These are phyloP conservation scores for Parelbella ahira DNA, from an alignment of 2,888 invertebrate genomes.

Conservation along the genomic window DNA sequence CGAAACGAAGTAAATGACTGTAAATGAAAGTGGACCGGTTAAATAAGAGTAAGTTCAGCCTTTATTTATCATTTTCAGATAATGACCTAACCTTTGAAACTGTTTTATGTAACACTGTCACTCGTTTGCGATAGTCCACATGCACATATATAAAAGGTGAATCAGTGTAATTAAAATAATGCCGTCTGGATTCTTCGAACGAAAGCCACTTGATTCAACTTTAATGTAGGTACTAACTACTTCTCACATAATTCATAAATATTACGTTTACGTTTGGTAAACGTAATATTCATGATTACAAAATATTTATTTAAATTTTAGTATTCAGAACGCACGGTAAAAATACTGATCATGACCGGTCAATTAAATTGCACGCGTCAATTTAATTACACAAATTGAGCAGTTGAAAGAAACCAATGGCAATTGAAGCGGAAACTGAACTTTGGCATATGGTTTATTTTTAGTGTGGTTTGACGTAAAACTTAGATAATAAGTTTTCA, in stretches of 20 bases:
- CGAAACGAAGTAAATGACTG: slow-evolving; percentile 18
- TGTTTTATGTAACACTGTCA: slow-evolving; percentile 17
- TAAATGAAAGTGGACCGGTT: slow-evolving; percentile 22
- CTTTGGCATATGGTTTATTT: slow-evolving; percentile 8
- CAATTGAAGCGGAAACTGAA: slow-evolving; percentile 10
- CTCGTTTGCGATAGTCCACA: too few species aligned
- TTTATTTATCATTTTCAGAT: slow-evolving; percentile 23
- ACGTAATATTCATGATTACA: too few species aligned
- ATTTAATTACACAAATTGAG: slow-evolving; percentile 7
- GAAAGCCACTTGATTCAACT: neutral
- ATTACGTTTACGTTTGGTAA: too few species aligned
- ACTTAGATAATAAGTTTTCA: slow-evolving; percentile 13
- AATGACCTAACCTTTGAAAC: slow-evolving; percentile 24
- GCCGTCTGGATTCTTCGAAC: neutral
- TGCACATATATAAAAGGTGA: too few species aligned
- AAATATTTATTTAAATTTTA: too few species aligned
- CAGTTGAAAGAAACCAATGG: slow-evolving; percentile 2
- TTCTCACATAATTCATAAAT: too few species aligned
- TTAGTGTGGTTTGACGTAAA: slow-evolving; percentile 3
- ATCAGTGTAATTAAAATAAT: slow-evolving; percentile 3
- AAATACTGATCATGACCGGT: too few species aligned
- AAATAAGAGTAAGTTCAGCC: slow-evolving; percentile 21
- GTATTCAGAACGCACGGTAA: too few species aligned
- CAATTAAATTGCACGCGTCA: too few species aligned
- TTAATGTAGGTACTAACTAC: too few species aligned